Percentiles rank a stretch among this genome's conserved stretches.
These are phyloP conservation scores for Chelonus formosanus DNA, from an alignment of 2,888 invertebrate genomes.

Conservation along the genomic window DNA sequence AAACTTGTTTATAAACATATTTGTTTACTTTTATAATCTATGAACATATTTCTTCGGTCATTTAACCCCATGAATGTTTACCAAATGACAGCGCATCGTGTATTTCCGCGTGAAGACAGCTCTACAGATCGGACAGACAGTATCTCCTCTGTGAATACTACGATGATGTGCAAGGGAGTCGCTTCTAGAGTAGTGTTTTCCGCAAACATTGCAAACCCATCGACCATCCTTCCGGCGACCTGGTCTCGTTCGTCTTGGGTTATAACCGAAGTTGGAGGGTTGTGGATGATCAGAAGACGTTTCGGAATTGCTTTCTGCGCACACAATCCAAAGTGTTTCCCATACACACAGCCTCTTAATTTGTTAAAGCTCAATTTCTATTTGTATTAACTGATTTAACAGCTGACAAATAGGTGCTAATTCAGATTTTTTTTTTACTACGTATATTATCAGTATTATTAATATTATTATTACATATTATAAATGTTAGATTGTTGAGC, in stretches of 20 bases:
- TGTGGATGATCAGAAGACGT: slow-evolving; percentile 53
- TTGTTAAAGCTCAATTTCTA: slow-evolving; percentile 23
- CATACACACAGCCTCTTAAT: slow-evolving; percentile 57
- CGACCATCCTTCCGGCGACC: slow-evolving; percentile 59
- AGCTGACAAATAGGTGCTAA: slow-evolving; percentile 4
- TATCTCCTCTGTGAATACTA: slow-evolving; percentile 65
- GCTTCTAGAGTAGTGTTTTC: slow-evolving; percentile 63
- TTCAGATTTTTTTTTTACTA: not conserved
- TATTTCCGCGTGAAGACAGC: slow-evolving; percentile 63
- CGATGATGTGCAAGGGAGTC: slow-evolving; percentile 65
- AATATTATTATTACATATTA: slow-evolving; percentile 10
- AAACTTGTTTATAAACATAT: too few species aligned
- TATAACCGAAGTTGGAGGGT: slow-evolving; percentile 43
- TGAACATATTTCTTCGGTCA: slow-evolving; percentile 39
- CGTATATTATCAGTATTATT: not conserved
- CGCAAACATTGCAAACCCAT: slow-evolving; percentile 65
- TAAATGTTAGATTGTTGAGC: not conserved
- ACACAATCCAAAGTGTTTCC: slow-evolving; percentile 64
- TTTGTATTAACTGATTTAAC: slow-evolving; percentile 31
- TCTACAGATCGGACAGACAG: slow-evolving; percentile 63
- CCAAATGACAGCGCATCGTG: slow-evolving; percentile 63
- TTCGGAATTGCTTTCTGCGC: slow-evolving; percentile 61
- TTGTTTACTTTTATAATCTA: slow-evolving; percentile 13
- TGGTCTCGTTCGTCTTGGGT: slow-evolving; percentile 38
- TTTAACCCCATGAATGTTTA: slow-evolving; percentile 62